Base-by-base conservation (phyloP, 1,140 invertebrate species). In the Pomacea maculata region DNA sequence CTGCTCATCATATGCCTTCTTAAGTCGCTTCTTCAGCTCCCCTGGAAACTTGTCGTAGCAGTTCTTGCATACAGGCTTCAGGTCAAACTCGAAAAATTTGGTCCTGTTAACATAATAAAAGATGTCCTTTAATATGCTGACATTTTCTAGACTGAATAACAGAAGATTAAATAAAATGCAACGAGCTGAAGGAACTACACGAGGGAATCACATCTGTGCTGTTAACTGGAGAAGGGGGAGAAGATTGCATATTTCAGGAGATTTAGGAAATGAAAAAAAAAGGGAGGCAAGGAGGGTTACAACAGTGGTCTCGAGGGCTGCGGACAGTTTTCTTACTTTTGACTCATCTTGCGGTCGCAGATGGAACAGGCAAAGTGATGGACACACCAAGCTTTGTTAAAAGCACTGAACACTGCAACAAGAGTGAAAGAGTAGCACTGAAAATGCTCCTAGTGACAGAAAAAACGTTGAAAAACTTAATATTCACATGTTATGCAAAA, bases 301-400 rank as follows among this genome's bases (percentile, higher is more conserved):
- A 45, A 1, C 34, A 61, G 57, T 61, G 57, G 34, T 65, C 14
- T 25, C 25, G 25, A 25, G 25, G 25, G 25, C 25, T 0, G 25
- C 25, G 25, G 25, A 72, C 1, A 45, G 10, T 29, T 63, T 6
- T 91, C 92, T 92, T 91, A 94, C 93, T 99, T 99, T 86, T 99
- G 97, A 90, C 96, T 98, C 95, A 99, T 96, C 91, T 98, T 97
- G 83, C 95, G 95, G 91, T 99, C 98, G 92, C 99, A 99, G 81
- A 98, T 94, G 25, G 97, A 96, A 92, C 99, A 99, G n/a, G 97
- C 96, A 92, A 99, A 99, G 91, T 99, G 99, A 91, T 99, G 95
- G 52, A 98, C 96, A 92, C 98, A 99, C 98, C 98, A 99, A n/a
- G 97, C 97, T 92, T 99, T 99, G 91, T 99, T 99, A 85, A 99